Evolutionary conservation across 2,888 invertebrate species (phyloP), one percentile per base, ranked within the genome.

Genomic region (Caradrina kadenii): DNA sequence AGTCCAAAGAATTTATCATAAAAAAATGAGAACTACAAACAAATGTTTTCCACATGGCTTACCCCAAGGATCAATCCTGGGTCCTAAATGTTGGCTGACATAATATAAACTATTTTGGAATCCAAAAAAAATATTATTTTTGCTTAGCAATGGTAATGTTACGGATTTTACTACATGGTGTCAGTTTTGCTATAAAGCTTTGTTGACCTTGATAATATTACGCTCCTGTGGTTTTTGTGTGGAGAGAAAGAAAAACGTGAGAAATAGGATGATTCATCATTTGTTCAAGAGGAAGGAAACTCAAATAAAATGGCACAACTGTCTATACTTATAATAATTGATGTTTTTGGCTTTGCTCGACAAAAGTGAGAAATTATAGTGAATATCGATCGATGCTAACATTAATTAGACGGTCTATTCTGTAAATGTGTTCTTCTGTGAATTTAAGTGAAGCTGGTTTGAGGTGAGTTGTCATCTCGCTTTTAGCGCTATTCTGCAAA

Each of bases 41-140:
- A 17, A n/a, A 42, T 10, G 1, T 56, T 42, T 42, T 42, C 42
- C 15, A 26, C 10, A 8, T 22, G 52, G 22, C 10, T 42, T 56
- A 52, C 42, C 11, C 10, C 67, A 56, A 56, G 70, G 56, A 49
- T 15, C 15, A 53, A 56, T 69, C 58, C 15, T 56, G 22, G 42
- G 42, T 15, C 45, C 10, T 0, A 11, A 26, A 21, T 42, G 22
- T 50, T 45, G 3, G 6, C 5, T 26, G 42, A 26, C 11, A 11
- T 42, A 31, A 26, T 5, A 13, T 8, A 0, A 1, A 8, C 0
- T 26, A 11, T 52, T 39, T 50, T 17, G 2, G 11, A 48, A 39
- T 39, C 15, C 5, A 15, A 6, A 8, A 35, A 17, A 17, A 53
- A 26, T 21, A 1, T 55, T 31, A 42, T 19, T 21, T 50, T 48